Evolutionary conservation across 2,113 vertebrate genomes (phyloP), one percentile per base, ranked within the genome.

Genomic region (Dolichotis patagonum): DNA sequence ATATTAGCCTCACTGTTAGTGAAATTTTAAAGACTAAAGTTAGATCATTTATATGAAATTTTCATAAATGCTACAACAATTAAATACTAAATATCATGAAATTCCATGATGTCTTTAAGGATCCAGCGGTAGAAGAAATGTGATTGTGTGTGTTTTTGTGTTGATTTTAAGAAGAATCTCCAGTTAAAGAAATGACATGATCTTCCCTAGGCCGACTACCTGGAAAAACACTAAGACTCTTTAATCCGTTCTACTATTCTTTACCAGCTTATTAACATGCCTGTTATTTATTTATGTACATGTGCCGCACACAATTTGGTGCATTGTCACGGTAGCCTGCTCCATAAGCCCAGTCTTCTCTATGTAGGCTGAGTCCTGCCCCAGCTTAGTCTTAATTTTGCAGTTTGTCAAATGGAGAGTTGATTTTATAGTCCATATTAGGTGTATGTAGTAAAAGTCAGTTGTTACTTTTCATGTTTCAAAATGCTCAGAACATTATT

Each of bases 1-100:
- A 58, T 58, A 58, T 65, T 41, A 75, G 52, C 2, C 16, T 86
- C 26, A 93, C 67, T 38, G 17, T 69, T 8, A 81, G 28, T 35
- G 20, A 91, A 26, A 13, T 85, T 71, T 95, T 71, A 35, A 63
- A n/a, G 13, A 73, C 78, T 89, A 92, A 80, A 90, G 81, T 92
- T 49, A 81, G 19, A 58, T 85, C 56, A 30, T n/a, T 85, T 71
- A 46, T 73, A 20, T 49, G 32, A 49, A 73, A 73, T 5, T 60
- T 75, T 81, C 65, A 46, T 63, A 85, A 92, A 73, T 38, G 43
- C 24, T 73, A 2, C 71, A 81, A 28, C 38, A 90, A 80, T 46
- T 62, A 54, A 90, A 63, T 81, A 83, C 22, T 52, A 69, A 20
- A 88, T 91, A 38, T 60, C 38, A 56, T 60, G 83, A 69, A 67